Percentiles rank a stretch among this genome's conserved stretches.
phyloP scores from a whole-genome alignment of 30 jellyfish, hydroid and myxozoan species.

The Rhopilema esculentum region DNA sequence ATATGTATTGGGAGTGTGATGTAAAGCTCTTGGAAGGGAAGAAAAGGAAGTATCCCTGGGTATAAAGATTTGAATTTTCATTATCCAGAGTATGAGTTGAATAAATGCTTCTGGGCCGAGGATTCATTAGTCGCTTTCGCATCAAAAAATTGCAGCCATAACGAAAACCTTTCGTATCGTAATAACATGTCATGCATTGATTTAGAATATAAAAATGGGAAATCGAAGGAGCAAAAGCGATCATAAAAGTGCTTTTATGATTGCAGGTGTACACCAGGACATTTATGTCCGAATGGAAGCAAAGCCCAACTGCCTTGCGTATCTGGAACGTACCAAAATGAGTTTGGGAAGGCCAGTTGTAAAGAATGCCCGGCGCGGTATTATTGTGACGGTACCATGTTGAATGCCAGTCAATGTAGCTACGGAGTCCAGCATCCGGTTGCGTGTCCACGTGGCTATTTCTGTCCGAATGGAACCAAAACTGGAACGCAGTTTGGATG shows the following conservation, averaged over 20 bases:
- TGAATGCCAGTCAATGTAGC: constrained; percentile 75
- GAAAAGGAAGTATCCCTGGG: no score
- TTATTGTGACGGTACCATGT: constrained; percentile 84
- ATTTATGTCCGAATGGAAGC: constrained; percentile 92
- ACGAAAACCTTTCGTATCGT: no score
- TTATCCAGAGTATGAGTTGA: no score
- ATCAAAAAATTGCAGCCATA: no score
- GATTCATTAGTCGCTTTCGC: no score
- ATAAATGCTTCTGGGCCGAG: no score
- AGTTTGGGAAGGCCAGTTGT: constrained; percentile 68
- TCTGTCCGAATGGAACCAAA: constrained; percentile 83
- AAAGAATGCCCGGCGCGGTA: constrained; percentile 84
- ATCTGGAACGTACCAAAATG: constrained; percentile 90
- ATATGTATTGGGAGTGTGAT: no score
- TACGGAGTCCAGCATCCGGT: constrained; percentile 83
- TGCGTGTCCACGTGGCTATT: constrained; percentile 89
- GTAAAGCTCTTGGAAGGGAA: no score
- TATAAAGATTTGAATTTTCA: no score
- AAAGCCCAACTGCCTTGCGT: constrained; percentile 83
- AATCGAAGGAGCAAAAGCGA: no score
- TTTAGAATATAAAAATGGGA: no score
- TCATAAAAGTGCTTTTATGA: neutral
- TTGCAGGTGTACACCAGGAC: constrained; percentile 94
- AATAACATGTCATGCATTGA: no score
- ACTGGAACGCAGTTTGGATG: constrained; percentile 79